Evolutionary conservation across 1,140 invertebrate genomes (phyloP), one percentile per base, ranked within the genome.

Genomic region (Globodera ellingtonae): DNA sequence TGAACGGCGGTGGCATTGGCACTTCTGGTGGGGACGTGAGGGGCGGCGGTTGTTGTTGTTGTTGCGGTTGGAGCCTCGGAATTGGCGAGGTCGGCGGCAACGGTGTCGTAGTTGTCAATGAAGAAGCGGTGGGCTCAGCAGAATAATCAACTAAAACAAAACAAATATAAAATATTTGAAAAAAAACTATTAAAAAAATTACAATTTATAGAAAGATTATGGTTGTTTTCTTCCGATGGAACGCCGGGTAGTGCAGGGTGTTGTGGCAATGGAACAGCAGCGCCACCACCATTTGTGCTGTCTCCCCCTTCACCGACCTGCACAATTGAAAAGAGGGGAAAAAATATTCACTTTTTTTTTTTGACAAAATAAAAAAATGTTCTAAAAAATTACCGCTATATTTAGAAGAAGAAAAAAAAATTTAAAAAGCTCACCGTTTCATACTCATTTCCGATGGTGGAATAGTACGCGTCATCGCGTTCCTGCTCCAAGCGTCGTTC

Each of bases 361-460:
- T 35, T 35, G 35, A 35, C 35, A 35, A 3, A 35, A 35, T 35
- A 24, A 24, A 24, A 24, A 24, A 24, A 24, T 35, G 0, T 35
- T 35, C 1, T 2, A 35, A 35, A 47, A 78, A 78, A 3, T 35
- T 44, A 80, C 79, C 77, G 21, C 2, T 79, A 18, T 18, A 78
- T 44, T 72, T 24, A 24, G 24, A 24, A 24, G 24, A 24, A 24
- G 24, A 79, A n/a, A 75, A 75, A 44, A 24, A 35, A 79, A 78
- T 35, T 24, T 0, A 46, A 79, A 46, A 8, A 50, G 8, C 84
- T 44, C 10, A 84, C 84, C n/a, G 84, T 75, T 47, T 84, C 84
- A 72, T 84, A 84, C 46, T 84, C 84, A 79, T 84, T 86, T 0
- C 75, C 82, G 18, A 84, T 84, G 18, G 84, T 87, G 0, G 85